Evolutionary conservation across 2,113 vertebrate species (phyloP), one percentile per base, ranked within the genome.

Genomic region (Noturus placidus): DNA sequence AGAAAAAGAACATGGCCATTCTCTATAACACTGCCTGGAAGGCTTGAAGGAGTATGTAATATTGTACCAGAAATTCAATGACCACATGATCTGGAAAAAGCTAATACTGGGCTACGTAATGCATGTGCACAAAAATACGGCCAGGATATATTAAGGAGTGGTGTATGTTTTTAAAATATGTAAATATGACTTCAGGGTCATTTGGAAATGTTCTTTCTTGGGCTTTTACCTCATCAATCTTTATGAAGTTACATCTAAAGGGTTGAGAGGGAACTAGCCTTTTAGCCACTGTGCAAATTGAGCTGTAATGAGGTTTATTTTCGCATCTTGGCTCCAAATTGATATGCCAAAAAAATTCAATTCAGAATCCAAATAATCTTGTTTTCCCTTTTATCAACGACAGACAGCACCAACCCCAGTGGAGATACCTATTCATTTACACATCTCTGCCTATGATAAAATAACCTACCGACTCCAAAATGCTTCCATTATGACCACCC

Each of bases 271-370:
- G 76, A 84, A 83, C n/a, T 77, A 65, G 72, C 82, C 59, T 87
- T 87, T 77, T 78, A 87, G 69, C 81, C 72, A 56, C 70, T 11
- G 81, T 78, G 57, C 65, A 88, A 86, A 88, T 69, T 61, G 61
- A 83, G 67, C 84, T 77, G 67, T 89, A 87, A 91, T 89, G 83
- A 81, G 72, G 57, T 89, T 91, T 89, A 77, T 88, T 88, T 88
- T 82, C 42, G 56, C 65, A 59, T 79, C 85, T 87, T 70, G 59
- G 38, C 50, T 89, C 77, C 84, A 89, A 91, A 88, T 89, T 76
- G 86, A 72, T 86, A 82, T 85, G 87, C 77, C 77, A 57, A 50
- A 85, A 77, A 54, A 57, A 69, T 81, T 89, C 82, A 84, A 84
- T 72, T 84, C 77, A 56, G 72, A 87, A 88, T 88, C 42, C 87